Evolutionary conservation across 1,140 invertebrate genomes (phyloP).

Genomic region (Calliphora vicina): DNA sequence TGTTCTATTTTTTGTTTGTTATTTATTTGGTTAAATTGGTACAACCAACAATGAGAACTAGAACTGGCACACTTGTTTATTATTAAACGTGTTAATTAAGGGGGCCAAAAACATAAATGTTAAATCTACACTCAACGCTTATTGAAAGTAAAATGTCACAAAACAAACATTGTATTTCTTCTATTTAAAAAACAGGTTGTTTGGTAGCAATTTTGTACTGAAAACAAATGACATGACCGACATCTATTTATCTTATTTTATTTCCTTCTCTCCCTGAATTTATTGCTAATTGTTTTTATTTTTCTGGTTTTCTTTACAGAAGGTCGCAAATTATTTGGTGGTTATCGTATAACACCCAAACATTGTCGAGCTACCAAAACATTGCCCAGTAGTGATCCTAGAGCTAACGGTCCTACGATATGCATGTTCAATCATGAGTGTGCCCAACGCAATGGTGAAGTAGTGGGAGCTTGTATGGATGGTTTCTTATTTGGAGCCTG

Average conservation of each 20-base stretch:
- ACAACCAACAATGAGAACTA: not conserved
- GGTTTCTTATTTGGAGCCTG: slow-evolving; percentile 88
- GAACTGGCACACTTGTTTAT: not conserved
- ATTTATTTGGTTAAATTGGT: not conserved
- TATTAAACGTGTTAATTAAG: slow-evolving; percentile 6
- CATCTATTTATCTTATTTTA: no score
- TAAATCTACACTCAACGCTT: not conserved
- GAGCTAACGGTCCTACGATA: slow-evolving; percentile 74
- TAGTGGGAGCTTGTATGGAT: slow-evolving; percentile 90
- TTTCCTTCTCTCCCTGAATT: not conserved
- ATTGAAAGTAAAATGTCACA: not conserved
- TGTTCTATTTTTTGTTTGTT: not conserved
- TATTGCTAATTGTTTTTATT: not conserved
- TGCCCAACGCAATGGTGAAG: slow-evolving; percentile 77
- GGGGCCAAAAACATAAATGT: not conserved
- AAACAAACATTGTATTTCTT: not conserved
- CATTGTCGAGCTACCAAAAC: slow-evolving; percentile 72
- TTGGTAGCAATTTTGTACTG: no score
- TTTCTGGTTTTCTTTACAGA: slow-evolving; percentile 61
- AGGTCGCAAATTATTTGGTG: slow-evolving; percentile 81
- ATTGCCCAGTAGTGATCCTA: slow-evolving; percentile 66
- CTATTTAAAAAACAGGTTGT: not conserved
- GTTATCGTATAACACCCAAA: slow-evolving; percentile 83
- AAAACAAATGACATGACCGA: no score
- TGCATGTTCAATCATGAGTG: slow-evolving; percentile 97